These are phyloP conservation scores for Chloropsis hardwickii DNA, from an alignment of 2,113 vertebrate genomes.

Conservation along the genomic window DNA sequence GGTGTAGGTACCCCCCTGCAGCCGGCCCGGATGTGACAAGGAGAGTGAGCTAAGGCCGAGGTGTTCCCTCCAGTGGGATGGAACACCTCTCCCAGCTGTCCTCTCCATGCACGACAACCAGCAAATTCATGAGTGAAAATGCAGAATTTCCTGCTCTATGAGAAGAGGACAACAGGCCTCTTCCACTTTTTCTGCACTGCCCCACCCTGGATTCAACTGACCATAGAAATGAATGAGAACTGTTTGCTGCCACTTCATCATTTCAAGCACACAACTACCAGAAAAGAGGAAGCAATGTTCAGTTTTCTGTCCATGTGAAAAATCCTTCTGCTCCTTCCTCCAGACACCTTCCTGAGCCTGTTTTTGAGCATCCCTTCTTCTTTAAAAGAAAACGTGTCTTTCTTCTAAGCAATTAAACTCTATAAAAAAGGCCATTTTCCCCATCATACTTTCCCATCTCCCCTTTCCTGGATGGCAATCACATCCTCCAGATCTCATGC, in stretches of 20 bases:
- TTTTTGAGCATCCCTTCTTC: background rate
- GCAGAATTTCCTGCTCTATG: background rate
- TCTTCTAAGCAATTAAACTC: constrained; percentile 27
- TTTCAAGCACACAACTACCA: background rate
- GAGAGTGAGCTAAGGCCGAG: rapidly evolving
- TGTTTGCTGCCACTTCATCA: background rate
- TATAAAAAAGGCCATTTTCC: constrained; percentile 33
- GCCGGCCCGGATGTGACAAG: background rate
- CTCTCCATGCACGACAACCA: background rate
- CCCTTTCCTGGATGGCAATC: constrained; percentile 51
- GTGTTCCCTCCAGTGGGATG: background rate
- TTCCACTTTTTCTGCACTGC: background rate
- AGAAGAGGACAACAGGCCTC: background rate
- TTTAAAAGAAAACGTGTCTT: constrained; percentile 3
- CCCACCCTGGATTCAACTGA: background rate
- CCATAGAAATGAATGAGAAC: background rate
- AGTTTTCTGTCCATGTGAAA: background rate
- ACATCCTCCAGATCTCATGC: constrained; percentile 15
- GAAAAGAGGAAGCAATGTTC: background rate
- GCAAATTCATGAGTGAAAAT: background rate
- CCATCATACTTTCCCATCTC: constrained; percentile 62
- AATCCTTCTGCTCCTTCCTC: background rate
- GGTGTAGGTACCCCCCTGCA: background rate
- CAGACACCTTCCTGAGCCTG: constrained; percentile 27
- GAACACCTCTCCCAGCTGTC: background rate